Evolutionary conservation across 2,797 vertebrate genomes (phyloP).

Genomic region (Melanogrammus aeglefinus): DNA sequence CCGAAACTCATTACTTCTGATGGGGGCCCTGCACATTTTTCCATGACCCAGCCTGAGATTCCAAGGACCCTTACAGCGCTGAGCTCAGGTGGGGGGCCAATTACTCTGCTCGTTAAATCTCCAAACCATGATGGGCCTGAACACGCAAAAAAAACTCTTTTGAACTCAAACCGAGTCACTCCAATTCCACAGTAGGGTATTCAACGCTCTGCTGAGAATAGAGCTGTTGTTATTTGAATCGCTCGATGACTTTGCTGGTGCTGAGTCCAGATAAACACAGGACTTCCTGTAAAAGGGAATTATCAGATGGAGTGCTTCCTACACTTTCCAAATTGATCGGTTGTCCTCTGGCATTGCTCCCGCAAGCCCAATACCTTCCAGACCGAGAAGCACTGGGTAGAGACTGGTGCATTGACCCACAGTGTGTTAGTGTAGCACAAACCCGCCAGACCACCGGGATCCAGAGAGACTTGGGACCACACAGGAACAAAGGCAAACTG

Average conservation of each 20-base stretch:
- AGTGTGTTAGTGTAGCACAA: not conserved
- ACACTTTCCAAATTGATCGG: slow-evolving; percentile 42
- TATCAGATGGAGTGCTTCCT: slow-evolving; percentile 44
- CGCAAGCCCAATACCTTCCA: slow-evolving; percentile 9
- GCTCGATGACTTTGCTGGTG: slow-evolving; percentile 37
- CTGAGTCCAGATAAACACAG: slow-evolving; percentile 39
- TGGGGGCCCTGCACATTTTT: slow-evolving; percentile 24
- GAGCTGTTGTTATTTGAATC: slow-evolving; percentile 43
- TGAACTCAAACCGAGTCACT: slow-evolving; percentile 36
- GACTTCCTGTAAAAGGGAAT: slow-evolving; percentile 41
- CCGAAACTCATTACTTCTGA: slow-evolving; percentile 38
- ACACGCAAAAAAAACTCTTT: slow-evolving; percentile 31
- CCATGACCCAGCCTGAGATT: slow-evolving; percentile 27
- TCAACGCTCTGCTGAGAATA: slow-evolving; percentile 21
- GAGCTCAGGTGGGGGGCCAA: slow-evolving; percentile 38
- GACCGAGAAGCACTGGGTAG: slow-evolving; percentile 12
- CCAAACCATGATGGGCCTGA: slow-evolving; percentile 26
- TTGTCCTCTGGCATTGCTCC: slow-evolving; percentile 31
- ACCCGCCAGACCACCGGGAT: not conserved
- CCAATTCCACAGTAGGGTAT: slow-evolving; percentile 38
- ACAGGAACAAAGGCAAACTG: not conserved
- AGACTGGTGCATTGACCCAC: not conserved
- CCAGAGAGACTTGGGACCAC: not conserved
- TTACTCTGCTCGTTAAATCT: slow-evolving; percentile 27
- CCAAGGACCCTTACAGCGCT: slow-evolving; percentile 40